These are phyloP conservation scores for Synergus itoensis DNA, from an alignment of 2,888 invertebrate species.

Conservation along the genomic window DNA sequence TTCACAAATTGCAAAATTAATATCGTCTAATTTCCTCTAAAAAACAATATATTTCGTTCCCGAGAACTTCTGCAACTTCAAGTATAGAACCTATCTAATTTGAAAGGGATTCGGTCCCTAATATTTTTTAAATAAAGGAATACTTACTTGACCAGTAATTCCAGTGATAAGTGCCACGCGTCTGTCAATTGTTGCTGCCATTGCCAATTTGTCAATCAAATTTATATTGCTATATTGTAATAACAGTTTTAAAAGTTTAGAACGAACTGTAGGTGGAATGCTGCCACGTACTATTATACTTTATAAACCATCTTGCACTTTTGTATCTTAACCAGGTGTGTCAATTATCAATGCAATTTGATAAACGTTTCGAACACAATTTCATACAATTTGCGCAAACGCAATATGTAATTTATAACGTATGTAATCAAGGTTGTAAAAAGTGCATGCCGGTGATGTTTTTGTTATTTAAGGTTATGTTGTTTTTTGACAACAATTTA, in stretches of 20 bases:
- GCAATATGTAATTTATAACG: background rate
- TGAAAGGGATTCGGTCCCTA: too few relatives aligned
- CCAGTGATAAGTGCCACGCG: constrained; percentile 96
- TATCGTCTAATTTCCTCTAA: too few relatives aligned
- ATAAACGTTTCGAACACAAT: background rate
- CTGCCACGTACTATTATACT: background rate
- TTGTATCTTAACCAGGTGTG: background rate
- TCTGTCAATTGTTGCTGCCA: constrained; percentile 69
- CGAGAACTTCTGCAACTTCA: too few relatives aligned
- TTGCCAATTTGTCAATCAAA: constrained; percentile 50
- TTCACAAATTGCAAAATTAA: too few relatives aligned
- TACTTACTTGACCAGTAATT: constrained; percentile 95
- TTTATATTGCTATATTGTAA: background rate
- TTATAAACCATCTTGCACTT: background rate
- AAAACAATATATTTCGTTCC: too few relatives aligned
- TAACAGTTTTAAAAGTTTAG: background rate
- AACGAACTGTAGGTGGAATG: background rate
- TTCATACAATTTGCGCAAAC: background rate
- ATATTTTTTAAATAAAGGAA: constrained; percentile 26
- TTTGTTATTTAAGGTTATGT: too few relatives aligned
- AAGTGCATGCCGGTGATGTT: too few relatives aligned
- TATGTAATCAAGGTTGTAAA: too few relatives aligned
- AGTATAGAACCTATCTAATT: too few relatives aligned
- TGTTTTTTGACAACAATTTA: too few relatives aligned
- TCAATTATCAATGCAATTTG: background rate